Evolutionary conservation across 2,113 vertebrate species (phyloP).

Genomic region (Tychaedon coryphoeus): DNA sequence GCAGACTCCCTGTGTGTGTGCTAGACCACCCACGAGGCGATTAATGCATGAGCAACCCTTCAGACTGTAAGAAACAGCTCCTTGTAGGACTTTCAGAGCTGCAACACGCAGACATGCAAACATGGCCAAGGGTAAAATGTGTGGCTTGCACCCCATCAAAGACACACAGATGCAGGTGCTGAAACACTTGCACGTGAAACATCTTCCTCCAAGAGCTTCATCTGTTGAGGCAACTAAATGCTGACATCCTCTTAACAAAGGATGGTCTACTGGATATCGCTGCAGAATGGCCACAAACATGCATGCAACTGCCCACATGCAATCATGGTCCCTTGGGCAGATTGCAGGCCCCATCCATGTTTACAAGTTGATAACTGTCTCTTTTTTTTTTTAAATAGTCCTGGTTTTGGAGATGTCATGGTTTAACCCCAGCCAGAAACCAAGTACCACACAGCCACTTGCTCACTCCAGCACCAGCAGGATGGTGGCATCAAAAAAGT

Average conservation of each 20-base stretch:
- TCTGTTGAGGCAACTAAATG: not conserved
- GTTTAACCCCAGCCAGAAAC: not conserved
- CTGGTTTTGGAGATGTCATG: accelerated
- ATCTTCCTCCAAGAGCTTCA: not conserved
- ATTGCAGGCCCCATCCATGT: not conserved
- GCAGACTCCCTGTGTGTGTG: not conserved
- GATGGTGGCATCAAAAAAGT: not conserved
- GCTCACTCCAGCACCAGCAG: not conserved
- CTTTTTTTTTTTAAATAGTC: not conserved
- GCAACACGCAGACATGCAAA: not conserved
- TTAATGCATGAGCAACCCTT: not conserved
- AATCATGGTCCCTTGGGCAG: accelerated
- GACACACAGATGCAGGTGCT: not conserved
- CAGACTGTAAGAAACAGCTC: not conserved
- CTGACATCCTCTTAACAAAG: not conserved
- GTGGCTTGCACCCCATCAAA: not conserved
- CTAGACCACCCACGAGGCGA: not conserved
- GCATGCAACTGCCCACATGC: not conserved
- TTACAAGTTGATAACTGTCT: not conserved
- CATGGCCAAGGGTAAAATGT: not conserved
- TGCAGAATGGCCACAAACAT: not conserved
- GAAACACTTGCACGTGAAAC: not conserved
- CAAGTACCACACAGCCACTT: not conserved
- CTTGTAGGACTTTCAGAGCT: not conserved
- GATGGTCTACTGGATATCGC: not conserved